Conservation (phyloP, 2,888 invertebrate species). For the Argyresthia albistria region DNA sequence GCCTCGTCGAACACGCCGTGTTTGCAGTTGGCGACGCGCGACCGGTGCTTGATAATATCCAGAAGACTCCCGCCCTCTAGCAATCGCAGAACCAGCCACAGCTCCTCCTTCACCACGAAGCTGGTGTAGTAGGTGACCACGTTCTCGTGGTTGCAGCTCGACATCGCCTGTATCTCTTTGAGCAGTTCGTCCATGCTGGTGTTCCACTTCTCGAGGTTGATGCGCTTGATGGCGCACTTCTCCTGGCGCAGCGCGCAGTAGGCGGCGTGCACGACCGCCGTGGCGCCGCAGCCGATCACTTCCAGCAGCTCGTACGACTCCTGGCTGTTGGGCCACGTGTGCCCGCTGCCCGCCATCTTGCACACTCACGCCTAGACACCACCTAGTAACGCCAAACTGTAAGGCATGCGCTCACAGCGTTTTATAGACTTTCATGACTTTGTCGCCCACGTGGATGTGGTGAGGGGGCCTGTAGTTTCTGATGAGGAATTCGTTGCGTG, state of each 20-base stretch:
- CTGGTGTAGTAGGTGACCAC: constrained; percentile 99
- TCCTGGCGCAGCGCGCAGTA: constrained; percentile 94
- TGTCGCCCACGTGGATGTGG: constrained; percentile 54
- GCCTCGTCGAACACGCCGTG: constrained; percentile 99
- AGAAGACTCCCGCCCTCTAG: constrained; percentile 94
- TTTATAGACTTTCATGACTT: constrained; percentile 21
- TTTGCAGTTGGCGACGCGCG: constrained; percentile 91
- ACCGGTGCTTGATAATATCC: constrained; percentile 96
- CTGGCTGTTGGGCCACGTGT: constrained; percentile 90
- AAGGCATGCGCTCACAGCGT: constrained; percentile 24
- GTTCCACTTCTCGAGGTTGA: constrained; percentile 99
- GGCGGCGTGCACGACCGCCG: constrained; percentile 98
- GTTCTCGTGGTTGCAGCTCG: constrained; percentile 99
- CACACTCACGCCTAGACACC: constrained; percentile 29
- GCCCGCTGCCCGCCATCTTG: constrained; percentile 46
- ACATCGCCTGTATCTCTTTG: constrained; percentile 97
- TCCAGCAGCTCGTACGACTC: constrained; percentile 95
- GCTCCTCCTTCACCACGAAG: constrained; percentile 97
- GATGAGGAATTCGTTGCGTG: constrained; percentile 23
- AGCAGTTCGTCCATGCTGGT: constrained; percentile 99
- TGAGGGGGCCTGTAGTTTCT: constrained; percentile 39
- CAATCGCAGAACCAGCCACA: constrained; percentile 97
- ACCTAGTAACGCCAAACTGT: constrained; percentile 43
- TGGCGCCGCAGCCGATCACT: constrained; percentile 97
- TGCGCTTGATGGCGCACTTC: constrained; percentile 98